Conservation (phyloP, 2,113 vertebrate genomes). For the Ciconia boyciana region DNA sequence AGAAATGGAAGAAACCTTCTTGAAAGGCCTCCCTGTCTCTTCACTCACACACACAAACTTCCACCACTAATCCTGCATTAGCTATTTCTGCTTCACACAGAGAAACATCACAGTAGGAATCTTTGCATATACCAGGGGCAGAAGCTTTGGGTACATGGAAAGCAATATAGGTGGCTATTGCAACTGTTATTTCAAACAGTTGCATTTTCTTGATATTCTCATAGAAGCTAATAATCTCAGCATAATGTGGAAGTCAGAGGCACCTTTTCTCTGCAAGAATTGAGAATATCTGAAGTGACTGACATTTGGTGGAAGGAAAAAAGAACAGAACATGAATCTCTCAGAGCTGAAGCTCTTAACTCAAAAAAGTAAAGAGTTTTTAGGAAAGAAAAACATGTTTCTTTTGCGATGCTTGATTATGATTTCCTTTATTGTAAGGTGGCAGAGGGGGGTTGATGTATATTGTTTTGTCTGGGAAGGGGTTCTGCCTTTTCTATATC, state of each 20-base stretch:
- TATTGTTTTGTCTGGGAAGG: constrained; percentile 8
- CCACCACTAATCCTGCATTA: neutral
- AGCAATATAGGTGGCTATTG: neutral
- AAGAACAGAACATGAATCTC: neutral
- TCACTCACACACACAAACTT: neutral
- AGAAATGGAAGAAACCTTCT: neutral
- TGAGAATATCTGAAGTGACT: neutral
- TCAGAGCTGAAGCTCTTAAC: neutral
- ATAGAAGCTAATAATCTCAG: neutral
- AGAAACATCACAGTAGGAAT: neutral
- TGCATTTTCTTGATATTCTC: neutral
- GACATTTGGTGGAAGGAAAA: neutral
- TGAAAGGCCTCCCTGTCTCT: neutral
- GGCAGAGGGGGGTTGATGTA: constrained; percentile 13
- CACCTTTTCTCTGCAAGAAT: neutral
- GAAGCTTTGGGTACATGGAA: neutral
- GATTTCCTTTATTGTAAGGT: neutral
- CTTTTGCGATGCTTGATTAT: neutral
- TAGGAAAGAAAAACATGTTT: neutral
- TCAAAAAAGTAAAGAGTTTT: neutral
- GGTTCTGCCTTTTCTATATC: neutral
- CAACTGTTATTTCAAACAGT: neutral
- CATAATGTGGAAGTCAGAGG: neutral
- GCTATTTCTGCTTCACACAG: neutral
- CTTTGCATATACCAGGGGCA: neutral